Percentiles rank a stretch among this genome's conserved stretches.
Conservation (phyloP, 2,888 invertebrate genomes). For the Leptogaster cylindrica region DNA sequence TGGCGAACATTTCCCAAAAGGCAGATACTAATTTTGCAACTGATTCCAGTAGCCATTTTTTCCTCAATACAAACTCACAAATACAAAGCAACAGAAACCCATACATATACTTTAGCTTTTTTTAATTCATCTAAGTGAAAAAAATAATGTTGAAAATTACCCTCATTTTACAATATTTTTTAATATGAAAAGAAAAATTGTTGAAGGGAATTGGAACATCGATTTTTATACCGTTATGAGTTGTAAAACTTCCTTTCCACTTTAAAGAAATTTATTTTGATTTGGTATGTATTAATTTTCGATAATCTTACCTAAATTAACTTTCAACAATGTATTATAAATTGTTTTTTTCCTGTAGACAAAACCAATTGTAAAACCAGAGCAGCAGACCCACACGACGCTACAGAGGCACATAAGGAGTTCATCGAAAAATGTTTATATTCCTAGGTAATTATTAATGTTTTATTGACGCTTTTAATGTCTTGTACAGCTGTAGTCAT, state of each 20-base stretch:
- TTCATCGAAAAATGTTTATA: slow-evolving; percentile 69
- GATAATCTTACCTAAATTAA: slow-evolving; percentile 39
- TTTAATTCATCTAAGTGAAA: background rate
- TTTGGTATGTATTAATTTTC: slow-evolving; percentile 45
- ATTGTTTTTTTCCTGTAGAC: slow-evolving; percentile 52
- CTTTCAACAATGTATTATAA: too few relatives aligned
- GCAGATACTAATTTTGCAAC: background rate
- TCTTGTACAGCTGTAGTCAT: too few relatives aligned
- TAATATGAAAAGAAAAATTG: too few relatives aligned
- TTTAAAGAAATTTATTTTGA: too few relatives aligned
- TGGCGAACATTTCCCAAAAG: background rate
- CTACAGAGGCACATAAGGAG: slow-evolving; percentile 74
- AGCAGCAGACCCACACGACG: slow-evolving; percentile 77
- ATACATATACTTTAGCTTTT: background rate
- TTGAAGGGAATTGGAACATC: too few relatives aligned
- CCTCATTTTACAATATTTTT: too few relatives aligned
- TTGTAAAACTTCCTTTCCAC: too few relatives aligned
- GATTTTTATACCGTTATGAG: too few relatives aligned
- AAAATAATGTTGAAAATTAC: background rate
- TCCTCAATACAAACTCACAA: too few relatives aligned
- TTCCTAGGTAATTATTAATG: slow-evolving; percentile 67
- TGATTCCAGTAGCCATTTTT: too few relatives aligned
- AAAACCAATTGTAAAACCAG: slow-evolving; percentile 61
- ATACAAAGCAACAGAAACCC: too few relatives aligned
- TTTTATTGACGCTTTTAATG: too few relatives aligned